Percentiles rank a stretch among this genome's conserved stretches.
These are phyloP conservation scores for Podilymbus podiceps DNA, from an alignment of 2,113 vertebrate species.

Conservation along the genomic window DNA sequence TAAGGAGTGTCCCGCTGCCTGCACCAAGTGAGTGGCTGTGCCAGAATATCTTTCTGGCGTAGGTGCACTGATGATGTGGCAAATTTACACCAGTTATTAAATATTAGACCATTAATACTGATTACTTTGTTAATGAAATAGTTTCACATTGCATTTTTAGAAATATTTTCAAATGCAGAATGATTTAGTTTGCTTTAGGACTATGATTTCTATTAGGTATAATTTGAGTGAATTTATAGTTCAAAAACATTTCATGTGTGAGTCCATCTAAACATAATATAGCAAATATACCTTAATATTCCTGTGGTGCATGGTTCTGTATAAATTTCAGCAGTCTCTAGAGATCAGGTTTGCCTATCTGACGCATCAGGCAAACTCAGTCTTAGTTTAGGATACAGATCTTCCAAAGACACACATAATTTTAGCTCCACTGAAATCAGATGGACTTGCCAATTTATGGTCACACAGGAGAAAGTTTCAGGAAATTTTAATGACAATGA, in stretches of 20 bases:
- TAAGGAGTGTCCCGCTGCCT: background rate
- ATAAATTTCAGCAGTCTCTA: background rate
- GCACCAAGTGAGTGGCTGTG: background rate
- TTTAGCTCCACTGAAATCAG: background rate
- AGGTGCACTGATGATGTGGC: background rate
- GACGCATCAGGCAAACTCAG: background rate
- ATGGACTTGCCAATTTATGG: background rate
- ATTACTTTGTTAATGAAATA: background rate
- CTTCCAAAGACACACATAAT: background rate
- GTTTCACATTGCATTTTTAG: background rate
- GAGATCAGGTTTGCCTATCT: background rate
- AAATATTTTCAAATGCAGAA: background rate
- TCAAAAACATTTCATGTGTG: background rate
- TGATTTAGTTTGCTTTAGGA: background rate
- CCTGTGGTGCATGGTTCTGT: background rate
- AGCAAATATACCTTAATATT: background rate
- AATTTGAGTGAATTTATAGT: background rate
- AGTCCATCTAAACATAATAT: background rate
- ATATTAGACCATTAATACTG: background rate
- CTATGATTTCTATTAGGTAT: background rate
- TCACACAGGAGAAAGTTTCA: background rate
- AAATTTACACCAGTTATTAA: background rate
- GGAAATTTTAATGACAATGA: background rate
- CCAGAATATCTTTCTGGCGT: background rate
- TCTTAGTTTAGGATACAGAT: background rate